Evolutionary conservation across 2,888 invertebrate species (phyloP).

Genomic region (Volucella inanis): DNA sequence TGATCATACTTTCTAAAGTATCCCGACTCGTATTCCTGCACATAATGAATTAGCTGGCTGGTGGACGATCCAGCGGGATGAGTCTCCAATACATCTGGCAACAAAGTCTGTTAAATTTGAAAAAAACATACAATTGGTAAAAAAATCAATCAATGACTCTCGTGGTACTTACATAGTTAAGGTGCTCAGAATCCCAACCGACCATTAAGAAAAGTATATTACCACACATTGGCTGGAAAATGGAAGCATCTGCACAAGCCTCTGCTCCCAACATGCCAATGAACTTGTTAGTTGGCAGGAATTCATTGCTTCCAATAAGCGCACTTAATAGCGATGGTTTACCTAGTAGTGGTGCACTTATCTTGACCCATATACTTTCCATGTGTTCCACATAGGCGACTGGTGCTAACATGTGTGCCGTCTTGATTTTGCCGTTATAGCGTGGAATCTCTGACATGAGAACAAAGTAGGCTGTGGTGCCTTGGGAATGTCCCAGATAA

Average conservation of each 20-base stretch:
- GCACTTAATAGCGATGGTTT: slow-evolving; percentile 79
- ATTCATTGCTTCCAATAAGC: slow-evolving; percentile 84
- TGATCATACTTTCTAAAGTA: slow-evolving; percentile 85
- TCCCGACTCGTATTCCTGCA: slow-evolving; percentile 85
- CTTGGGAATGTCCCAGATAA: slow-evolving; percentile 87
- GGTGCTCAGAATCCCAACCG: slow-evolving; percentile 81
- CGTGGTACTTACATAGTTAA: slow-evolving; percentile 80
- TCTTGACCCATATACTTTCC: too few relatives aligned
- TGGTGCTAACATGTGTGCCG: slow-evolving; percentile 87
- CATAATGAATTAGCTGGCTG: slow-evolving; percentile 88
- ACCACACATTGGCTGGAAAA: slow-evolving; percentile 79
- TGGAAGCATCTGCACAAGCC: too few relatives aligned
- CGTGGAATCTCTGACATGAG: slow-evolving; percentile 87
- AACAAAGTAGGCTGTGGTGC: slow-evolving; percentile 90
- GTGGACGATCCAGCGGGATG: slow-evolving; percentile 88
- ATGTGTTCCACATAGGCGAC: too few relatives aligned
- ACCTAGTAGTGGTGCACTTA: slow-evolving; percentile 52
- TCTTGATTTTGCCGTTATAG: slow-evolving; percentile 87
- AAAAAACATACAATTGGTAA: too few relatives aligned
- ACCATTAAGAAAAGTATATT: slow-evolving; percentile 80
- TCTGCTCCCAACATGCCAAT: slow-evolving; percentile 81
- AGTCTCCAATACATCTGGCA: slow-evolving; percentile 87
- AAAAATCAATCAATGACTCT: slow-evolving; percentile 82
- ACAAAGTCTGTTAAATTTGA: slow-evolving; percentile 78
- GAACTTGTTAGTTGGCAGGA: slow-evolving; percentile 84